These are phyloP conservation scores for Ophiothrix spiculata DNA, from an alignment of 35 echinoderm and acorn worm genomes.

Conservation along the genomic window DNA sequence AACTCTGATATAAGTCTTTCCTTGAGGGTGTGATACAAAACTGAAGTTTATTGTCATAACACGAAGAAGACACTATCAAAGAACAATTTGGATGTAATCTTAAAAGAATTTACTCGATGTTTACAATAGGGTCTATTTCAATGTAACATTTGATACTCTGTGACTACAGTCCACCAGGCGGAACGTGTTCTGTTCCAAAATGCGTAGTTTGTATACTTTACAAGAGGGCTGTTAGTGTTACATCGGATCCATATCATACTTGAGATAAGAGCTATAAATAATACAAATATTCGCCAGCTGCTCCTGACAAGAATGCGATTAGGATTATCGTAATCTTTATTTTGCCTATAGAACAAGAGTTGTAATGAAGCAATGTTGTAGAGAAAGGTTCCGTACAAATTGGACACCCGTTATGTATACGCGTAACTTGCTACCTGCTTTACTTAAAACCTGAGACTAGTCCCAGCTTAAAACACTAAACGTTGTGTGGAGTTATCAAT, in stretches of 20 bases:
- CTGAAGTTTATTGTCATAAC: slow-evolving; percentile 5
- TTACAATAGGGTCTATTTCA: neutral
- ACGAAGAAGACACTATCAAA: neutral
- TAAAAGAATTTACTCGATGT: slow-evolving; percentile 7
- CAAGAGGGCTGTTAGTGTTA: no score
- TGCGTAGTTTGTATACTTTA: neutral
- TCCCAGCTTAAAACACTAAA: no score
- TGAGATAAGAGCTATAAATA: slow-evolving; percentile 6
- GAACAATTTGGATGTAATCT: neutral
- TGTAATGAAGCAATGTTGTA: no score
- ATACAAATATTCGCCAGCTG: neutral
- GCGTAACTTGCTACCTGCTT: no score
- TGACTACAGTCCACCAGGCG: neutral
- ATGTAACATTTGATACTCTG: neutral
- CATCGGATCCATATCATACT: no score
- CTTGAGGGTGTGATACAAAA: neutral
- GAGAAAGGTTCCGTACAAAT: no score
- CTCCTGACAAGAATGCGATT: no score
- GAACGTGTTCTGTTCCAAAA: neutral
- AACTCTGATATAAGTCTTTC: neutral
- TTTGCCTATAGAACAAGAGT: no score
- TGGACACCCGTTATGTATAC: no score
- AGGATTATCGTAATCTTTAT: no score
- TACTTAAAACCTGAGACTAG: no score
- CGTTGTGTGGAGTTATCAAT: no score